These are phyloP conservation scores for Patiria pectinifera DNA, from an alignment of 53 echinoderm and acorn worm genomes.

Conservation along the genomic window DNA sequence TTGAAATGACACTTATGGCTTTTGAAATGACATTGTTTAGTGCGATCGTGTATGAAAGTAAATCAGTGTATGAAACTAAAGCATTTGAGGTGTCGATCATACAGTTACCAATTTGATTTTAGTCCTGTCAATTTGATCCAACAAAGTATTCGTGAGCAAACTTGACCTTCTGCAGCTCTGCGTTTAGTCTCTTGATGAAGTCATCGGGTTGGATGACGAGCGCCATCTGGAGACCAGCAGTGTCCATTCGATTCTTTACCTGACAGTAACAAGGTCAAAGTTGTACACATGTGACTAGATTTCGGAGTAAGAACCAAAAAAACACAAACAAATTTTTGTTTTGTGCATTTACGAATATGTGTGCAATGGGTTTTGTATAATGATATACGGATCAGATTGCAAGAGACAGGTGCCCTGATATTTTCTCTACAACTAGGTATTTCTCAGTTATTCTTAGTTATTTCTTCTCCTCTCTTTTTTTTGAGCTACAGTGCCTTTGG, in stretches of 20 bases:
- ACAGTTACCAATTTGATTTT: neutral
- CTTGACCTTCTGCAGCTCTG: constrained; percentile 54
- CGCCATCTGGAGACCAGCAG: constrained; percentile 45
- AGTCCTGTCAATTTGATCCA: neutral
- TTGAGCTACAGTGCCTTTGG: too few relatives aligned
- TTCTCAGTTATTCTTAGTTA: too few relatives aligned
- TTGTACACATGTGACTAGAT: neutral
- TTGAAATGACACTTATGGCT: too few relatives aligned
- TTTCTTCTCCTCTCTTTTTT: too few relatives aligned
- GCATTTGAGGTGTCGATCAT: neutral
- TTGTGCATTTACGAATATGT: too few relatives aligned
- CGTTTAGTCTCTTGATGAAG: constrained; percentile 62
- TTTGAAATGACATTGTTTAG: too few relatives aligned
- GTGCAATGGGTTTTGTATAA: too few relatives aligned
- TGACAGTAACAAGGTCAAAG: neutral
- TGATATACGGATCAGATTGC: too few relatives aligned
- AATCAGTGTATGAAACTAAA: neutral
- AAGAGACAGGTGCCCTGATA: too few relatives aligned
- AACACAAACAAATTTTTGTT: too few relatives aligned
- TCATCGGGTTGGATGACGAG: constrained; percentile 74
- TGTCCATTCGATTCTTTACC: constrained; percentile 73
- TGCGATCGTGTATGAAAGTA: neutral
- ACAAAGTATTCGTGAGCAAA: constrained; percentile 48
- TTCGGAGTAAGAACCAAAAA: too few relatives aligned
- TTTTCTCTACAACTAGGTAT: too few relatives aligned